These are phyloP conservation scores for Sarcophaga rosellei DNA, from an alignment of 2,888 invertebrate species.

Conservation along the genomic window DNA sequence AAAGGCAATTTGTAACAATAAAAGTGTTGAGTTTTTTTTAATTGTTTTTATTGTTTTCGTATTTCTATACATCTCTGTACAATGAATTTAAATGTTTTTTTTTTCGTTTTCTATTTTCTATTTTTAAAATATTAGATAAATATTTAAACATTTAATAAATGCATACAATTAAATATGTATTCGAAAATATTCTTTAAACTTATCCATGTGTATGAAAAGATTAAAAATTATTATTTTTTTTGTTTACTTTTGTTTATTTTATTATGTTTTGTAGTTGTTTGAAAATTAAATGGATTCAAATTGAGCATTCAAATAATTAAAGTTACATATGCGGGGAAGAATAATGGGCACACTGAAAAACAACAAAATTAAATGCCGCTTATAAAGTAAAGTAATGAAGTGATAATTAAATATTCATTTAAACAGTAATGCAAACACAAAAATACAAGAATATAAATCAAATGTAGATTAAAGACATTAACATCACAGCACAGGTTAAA, in stretches of 20 bases:
- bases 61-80: not conserved
- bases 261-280: not conserved
- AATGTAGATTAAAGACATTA: too few relatives aligned
- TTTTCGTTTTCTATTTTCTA: not conserved
- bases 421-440: too few relatives aligned
- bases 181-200: not conserved
- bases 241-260: too few relatives aligned
- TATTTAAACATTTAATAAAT: slow-evolving; percentile 7
- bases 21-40: slow-evolving; percentile 1
- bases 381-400: too few relatives aligned
- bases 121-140: slow-evolving; percentile 10
- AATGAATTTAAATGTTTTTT: too few relatives aligned
- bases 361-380: too few relatives aligned
- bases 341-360: too few relatives aligned
- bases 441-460: too few relatives aligned
- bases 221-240: slow-evolving; percentile 1
- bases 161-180: not conserved
- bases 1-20: slow-evolving; percentile 19
- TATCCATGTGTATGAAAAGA: not conserved
- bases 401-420: too few relatives aligned
- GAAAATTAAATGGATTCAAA: slow-evolving; percentile 10
- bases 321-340: not conserved
- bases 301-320: slow-evolving; percentile 16
- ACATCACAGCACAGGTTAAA: too few relatives aligned
- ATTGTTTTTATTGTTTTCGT: not conserved